Evolutionary conservation across 2,888 invertebrate genomes (phyloP), one percentile per base, ranked within the genome.

Genomic region (Phyllotreta striolata): DNA sequence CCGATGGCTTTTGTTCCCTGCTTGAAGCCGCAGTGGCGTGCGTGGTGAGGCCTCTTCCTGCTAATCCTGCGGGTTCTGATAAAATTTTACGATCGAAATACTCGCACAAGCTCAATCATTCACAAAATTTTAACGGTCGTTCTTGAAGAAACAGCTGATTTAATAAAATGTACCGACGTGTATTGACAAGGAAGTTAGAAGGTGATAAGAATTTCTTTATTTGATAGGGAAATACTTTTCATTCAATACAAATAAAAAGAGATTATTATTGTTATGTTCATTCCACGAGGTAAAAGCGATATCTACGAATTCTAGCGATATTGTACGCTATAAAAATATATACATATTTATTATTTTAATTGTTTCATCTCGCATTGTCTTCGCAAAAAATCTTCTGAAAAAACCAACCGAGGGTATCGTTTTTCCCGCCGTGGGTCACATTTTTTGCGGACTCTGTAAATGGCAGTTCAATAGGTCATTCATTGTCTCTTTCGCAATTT

Each of bases 111-210:
- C 2, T 24, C 24, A 66, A 12, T 64, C 60, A 62, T 69, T 57
- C 46, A 59, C 51, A 39, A 62, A 69, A 51, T 57, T 61, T 67
- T 68, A 72, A 72, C 72, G 69, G 72, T 66, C 55, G 70, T 66
- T 69, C 70, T 70, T 72, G 68, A 69, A 65, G 57, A 61, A 72
- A 70, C 72, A 72, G 72, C 70, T 72, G 72, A 67, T 67, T 70
- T 64, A 67, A 70, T 63, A 47, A 62, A 57, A 46, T 57, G 35
- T 59, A 41, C 47, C 55, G 39, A 60, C 44, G 51, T 60, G 58
- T 59, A 41, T 54, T 63, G 49, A 60, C 54, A 55, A 64, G 64
- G 64, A 64, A 64, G 60, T 60, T 14, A 38, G 37, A 9, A 39
- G 24, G 24, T 64, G 64, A 64, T 64, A 64, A 64, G 60, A 49